Percentiles rank a stretch among this genome's conserved stretches.
Evolutionary conservation across 2,888 invertebrate species (phyloP).

Genomic region (Brenthis ino): DNA sequence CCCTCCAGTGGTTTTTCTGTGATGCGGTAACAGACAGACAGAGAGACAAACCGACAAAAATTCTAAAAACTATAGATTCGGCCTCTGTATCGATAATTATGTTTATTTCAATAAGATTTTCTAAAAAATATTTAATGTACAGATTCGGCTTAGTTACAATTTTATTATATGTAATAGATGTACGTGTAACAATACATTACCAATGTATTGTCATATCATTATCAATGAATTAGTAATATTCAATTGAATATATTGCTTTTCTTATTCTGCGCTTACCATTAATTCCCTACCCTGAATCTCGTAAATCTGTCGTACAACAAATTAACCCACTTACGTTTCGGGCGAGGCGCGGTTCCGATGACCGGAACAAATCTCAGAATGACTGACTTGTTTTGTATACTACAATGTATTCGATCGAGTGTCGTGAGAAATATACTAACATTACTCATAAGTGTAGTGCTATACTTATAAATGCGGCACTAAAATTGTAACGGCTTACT

Average conservation of each 20-base stretch:
- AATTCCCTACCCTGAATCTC: slow-evolving; percentile 46
- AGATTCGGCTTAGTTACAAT: too few relatives aligned
- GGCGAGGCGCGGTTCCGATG: slow-evolving; percentile 42
- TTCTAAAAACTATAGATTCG: too few relatives aligned
- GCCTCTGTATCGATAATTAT: too few relatives aligned
- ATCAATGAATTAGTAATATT: slow-evolving; percentile 7
- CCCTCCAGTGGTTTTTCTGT: too few relatives aligned
- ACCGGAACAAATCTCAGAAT: slow-evolving; percentile 51
- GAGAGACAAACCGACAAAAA: too few relatives aligned
- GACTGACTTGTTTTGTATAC: slow-evolving; percentile 52
- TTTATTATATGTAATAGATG: too few relatives aligned
- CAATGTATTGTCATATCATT: too few relatives aligned
- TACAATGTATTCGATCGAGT: slow-evolving; percentile 59
- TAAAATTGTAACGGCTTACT: slow-evolving; percentile 31
- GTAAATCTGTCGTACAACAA: slow-evolving; percentile 72
- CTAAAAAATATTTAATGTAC: too few relatives aligned
- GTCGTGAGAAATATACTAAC: slow-evolving; percentile 53
- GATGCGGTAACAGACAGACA: too few relatives aligned
- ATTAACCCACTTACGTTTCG: slow-evolving; percentile 52
- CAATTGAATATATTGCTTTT: slow-evolving; percentile 18
- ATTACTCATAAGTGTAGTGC: slow-evolving; percentile 48
- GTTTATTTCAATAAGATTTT: too few relatives aligned
- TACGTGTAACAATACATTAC: too few relatives aligned
- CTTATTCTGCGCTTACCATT: slow-evolving; percentile 38
- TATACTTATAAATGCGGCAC: slow-evolving; percentile 26